Percentiles rank a stretch among this genome's conserved stretches.
Evolutionary conservation across 2,888 invertebrate species (phyloP).

Genomic region (Sceliomorpha sp.): DNA sequence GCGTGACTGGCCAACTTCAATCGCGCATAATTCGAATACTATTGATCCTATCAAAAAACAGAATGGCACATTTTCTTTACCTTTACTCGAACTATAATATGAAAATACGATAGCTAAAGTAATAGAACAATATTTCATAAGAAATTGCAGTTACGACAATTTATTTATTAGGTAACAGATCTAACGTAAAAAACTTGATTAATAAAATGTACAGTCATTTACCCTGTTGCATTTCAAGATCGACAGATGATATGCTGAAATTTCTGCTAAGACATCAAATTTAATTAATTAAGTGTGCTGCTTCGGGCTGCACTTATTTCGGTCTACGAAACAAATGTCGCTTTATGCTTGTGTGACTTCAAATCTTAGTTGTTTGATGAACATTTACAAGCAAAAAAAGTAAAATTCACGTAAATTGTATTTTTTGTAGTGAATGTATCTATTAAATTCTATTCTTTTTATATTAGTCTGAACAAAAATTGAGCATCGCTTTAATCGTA

Average conservation of each 20-base stretch:
- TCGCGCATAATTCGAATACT: constrained; percentile 22
- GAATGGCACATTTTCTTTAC: too few relatives aligned
- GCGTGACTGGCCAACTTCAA: constrained; percentile 29
- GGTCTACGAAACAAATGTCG: constrained; percentile 23
- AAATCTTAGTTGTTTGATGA: constrained; percentile 22
- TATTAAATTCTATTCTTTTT: not conserved
- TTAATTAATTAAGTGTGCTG: constrained; percentile 17
- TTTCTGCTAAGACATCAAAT: constrained; percentile 15
- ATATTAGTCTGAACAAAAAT: not conserved
- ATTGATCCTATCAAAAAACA: constrained; percentile 9
- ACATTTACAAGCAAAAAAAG: constrained; percentile 17
- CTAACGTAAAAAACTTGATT: too few relatives aligned
- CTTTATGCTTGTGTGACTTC: constrained; percentile 23
- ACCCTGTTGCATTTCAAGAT: not conserved
- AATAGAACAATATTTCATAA: too few relatives aligned
- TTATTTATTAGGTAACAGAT: too few relatives aligned
- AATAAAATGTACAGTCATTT: too few relatives aligned
- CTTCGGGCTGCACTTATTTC: constrained; percentile 21
- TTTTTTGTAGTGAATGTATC: not conserved
- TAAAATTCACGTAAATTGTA: not conserved
- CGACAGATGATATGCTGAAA: not conserved
- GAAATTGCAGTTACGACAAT: too few relatives aligned
- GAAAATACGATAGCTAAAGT: too few relatives aligned
- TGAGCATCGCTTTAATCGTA: constrained; percentile 25
- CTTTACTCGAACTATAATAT: too few relatives aligned